A percentile compares a stretch with the other conserved stretches of the same genome.
Conservation (phyloP, 2,113 vertebrate genomes). For the Theristicus caerulescens region DNA sequence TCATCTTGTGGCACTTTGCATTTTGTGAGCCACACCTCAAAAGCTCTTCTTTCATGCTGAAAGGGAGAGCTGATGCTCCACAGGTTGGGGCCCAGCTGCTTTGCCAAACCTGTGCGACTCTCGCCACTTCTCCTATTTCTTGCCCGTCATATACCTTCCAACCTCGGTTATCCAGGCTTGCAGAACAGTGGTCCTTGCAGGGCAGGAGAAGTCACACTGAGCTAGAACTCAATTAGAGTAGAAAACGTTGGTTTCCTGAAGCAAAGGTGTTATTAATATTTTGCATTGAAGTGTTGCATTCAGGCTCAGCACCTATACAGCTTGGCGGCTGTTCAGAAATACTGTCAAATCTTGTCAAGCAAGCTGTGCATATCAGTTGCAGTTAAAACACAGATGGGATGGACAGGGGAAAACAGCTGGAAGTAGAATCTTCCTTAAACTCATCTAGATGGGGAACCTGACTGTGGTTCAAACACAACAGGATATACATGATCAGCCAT, state of each 20-base stretch:
- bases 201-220: background rate
- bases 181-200: background rate
- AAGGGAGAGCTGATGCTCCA: background rate
- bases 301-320: background rate
- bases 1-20: background rate
- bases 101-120: rapidly evolving
- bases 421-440: background rate
- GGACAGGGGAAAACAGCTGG: background rate
- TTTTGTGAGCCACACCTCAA: background rate
- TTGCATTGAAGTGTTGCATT: background rate
- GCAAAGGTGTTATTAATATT: background rate
- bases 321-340: background rate
- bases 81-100: background rate
- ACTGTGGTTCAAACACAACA: background rate
- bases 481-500: background rate
- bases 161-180: background rate
- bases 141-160: background rate
- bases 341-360: background rate
- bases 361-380: background rate
- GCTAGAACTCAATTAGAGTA: background rate
- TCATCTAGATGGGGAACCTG: background rate
- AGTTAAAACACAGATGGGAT: background rate
- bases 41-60: background rate
- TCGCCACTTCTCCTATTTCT: rapidly evolving
- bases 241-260: background rate